phyloP scores from a whole-genome alignment of 2,888 invertebrate genomes.

The Eurytoma adleriae region DNA sequence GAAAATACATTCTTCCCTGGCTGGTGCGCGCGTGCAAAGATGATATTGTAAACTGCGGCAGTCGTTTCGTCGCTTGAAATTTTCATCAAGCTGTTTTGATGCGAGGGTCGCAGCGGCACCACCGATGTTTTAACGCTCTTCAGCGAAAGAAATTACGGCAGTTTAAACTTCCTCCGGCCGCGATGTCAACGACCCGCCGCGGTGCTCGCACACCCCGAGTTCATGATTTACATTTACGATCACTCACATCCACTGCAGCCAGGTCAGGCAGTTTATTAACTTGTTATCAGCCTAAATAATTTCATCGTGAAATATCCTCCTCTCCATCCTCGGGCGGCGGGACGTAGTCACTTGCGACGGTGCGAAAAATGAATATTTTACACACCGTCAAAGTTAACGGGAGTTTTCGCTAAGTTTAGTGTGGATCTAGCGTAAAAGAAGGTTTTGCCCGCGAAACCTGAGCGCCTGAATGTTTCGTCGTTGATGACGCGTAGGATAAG shows the following conservation, averaged over 20 bases:
- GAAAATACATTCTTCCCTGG: no score
- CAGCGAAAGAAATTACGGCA: slow-evolving; percentile 23
- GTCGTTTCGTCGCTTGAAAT: slow-evolving; percentile 14
- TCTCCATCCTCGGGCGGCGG: slow-evolving; percentile 10
- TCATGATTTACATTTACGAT: slow-evolving; percentile 70
- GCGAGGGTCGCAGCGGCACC: not conserved
- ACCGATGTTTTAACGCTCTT: slow-evolving; percentile 22
- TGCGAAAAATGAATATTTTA: slow-evolving; percentile 8
- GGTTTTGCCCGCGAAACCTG: no score
- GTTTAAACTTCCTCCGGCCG: slow-evolving; percentile 42
- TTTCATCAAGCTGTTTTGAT: slow-evolving; percentile 33
- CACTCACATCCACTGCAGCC: slow-evolving; percentile 62
- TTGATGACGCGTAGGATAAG: no score
- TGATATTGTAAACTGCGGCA: slow-evolving; percentile 10
- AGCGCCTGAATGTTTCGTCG: no score
- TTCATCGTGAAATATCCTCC: slow-evolving; percentile 52
- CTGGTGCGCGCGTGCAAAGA: no score
- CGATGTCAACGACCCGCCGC: not conserved
- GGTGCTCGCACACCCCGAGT: slow-evolving; percentile 7
- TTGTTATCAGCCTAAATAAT: slow-evolving; percentile 68
- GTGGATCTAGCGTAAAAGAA: no score
- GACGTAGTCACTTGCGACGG: not conserved
- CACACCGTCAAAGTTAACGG: not conserved
- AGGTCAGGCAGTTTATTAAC: slow-evolving; percentile 66
- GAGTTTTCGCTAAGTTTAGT: no score